Conservation (phyloP, 1,140 invertebrate species). For the Neuroterus valhalla region DNA sequence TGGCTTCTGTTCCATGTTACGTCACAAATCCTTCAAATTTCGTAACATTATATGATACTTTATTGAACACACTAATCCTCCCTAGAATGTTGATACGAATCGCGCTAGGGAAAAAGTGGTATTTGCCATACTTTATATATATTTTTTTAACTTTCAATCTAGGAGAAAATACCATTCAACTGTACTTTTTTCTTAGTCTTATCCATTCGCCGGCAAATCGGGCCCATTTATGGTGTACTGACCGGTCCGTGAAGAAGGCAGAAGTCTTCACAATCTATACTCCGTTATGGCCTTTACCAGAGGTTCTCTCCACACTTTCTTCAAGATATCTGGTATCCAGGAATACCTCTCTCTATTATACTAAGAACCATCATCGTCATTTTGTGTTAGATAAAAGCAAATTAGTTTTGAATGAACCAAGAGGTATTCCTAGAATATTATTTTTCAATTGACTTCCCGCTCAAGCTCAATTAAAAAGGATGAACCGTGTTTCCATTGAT, state of each 20-base stretch:
- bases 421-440: no score
- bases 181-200: background rate
- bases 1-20: background rate
- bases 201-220: constrained; percentile 19
- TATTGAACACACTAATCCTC: constrained; percentile 5
- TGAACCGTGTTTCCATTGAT: background rate
- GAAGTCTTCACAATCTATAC: constrained; percentile 15
- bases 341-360: no score
- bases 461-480: background rate
- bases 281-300: constrained; percentile 29
- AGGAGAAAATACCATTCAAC: background rate
- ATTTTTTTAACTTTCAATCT: constrained; percentile 20
- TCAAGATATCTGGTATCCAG: background rate
- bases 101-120: background rate
- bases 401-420: no score
- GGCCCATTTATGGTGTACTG: constrained; percentile 24
- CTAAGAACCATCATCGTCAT: no score
- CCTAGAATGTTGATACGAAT: constrained; percentile 25
- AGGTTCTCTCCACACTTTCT: constrained; percentile 15
- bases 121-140: background rate
- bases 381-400: no score
- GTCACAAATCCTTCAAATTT: background rate
- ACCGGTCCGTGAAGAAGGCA: constrained; percentile 20
- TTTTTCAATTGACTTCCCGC: no score
- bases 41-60: constrained; percentile 8